Evolutionary conservation across 2,888 invertebrate genomes (phyloP), one percentile per base, ranked within the genome.

Genomic region (Steinernema hermaphroditum): DNA sequence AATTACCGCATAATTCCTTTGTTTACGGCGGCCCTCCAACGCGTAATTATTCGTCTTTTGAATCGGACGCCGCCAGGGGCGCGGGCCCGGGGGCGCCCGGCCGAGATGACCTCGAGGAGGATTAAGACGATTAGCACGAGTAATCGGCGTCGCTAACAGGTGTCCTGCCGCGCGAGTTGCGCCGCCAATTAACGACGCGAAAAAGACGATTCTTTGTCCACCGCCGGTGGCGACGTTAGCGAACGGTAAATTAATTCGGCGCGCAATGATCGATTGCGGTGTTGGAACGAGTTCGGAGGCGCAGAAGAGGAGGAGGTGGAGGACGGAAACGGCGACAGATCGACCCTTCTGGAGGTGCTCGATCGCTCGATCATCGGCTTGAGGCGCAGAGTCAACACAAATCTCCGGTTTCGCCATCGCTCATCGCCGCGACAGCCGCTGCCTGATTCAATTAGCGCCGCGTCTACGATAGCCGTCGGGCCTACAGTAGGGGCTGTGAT

Each of bases 361-460:
- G 37, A 37, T 37, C 37, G 37, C 37, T 37, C 37, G 37, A 37
- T 37, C 37, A 37, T 12, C 6, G 37, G 6, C 37, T 12, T 4
- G 37, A 4, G 37, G 37, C 41, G 9, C 41, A 14, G 46, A 16
- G 46, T 46, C 46, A 46, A 46, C 46, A 46, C 46, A 46, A 46
- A 46, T 46, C 46, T 46, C 46, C 46, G 46, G 19, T 46, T 46
- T 46, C 46, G 54, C 54, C 54, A 27, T 54, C 54, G 27, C 54
- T 54, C 54, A 54, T 27, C 54, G n/a, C 4, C 4, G 24, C 54
- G 27, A 27, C 54, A 54, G 54, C 54, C 54, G 54, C 54, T 54
- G 54, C 54, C 54, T 54, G 54, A 54, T 54, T 54, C 54, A 54
- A 54, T 54, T 54, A 54, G 54, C 54, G 54, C 27, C 54, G 54